Conservation (phyloP, 1,140 invertebrate species). For the Drusus annulatus region DNA sequence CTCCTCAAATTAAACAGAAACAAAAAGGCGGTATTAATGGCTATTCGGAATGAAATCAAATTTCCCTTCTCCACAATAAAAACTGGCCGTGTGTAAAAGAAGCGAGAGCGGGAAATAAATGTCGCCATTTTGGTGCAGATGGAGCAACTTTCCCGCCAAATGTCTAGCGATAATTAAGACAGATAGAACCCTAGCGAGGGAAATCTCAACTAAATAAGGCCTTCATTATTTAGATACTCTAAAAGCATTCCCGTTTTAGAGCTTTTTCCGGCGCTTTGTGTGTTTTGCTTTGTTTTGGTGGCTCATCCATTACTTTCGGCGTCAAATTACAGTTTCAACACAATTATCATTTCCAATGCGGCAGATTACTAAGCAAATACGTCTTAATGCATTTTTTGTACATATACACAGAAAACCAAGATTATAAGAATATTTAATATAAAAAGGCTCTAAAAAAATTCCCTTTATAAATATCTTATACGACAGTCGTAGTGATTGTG, state of each 20-base stretch:
- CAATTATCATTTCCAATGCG: neutral
- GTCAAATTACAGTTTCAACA: conserved; percentile 26
- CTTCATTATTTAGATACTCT: conserved; percentile 46
- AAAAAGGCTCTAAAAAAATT: too few species aligned
- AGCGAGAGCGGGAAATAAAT: conserved; percentile 18
- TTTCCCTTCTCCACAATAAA: conserved; percentile 9
- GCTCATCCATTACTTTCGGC: conserved; percentile 31
- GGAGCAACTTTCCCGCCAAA: conserved; percentile 37
- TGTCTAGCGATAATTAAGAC: conserved; percentile 49
- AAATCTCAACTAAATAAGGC: conserved; percentile 45
- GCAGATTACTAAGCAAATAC: too few species aligned
- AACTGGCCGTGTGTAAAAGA: conserved; percentile 33
- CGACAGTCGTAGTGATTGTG: too few species aligned
- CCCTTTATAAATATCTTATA: too few species aligned
- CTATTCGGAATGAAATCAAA: conserved; percentile 32
- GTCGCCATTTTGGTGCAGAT: conserved; percentile 30
- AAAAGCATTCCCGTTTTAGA: conserved; percentile 40
- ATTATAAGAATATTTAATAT: too few species aligned
- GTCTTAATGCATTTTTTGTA: too few species aligned
- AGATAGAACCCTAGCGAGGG: conserved; percentile 35
- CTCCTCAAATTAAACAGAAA: conserved; percentile 13
- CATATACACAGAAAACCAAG: too few species aligned
- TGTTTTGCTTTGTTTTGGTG: conserved; percentile 12
- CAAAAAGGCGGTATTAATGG: neutral
- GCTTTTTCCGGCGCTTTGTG: conserved; percentile 12